Evolutionary conservation across 2,888 invertebrate species (phyloP).

Genomic region (Hoplodrina blanda): DNA sequence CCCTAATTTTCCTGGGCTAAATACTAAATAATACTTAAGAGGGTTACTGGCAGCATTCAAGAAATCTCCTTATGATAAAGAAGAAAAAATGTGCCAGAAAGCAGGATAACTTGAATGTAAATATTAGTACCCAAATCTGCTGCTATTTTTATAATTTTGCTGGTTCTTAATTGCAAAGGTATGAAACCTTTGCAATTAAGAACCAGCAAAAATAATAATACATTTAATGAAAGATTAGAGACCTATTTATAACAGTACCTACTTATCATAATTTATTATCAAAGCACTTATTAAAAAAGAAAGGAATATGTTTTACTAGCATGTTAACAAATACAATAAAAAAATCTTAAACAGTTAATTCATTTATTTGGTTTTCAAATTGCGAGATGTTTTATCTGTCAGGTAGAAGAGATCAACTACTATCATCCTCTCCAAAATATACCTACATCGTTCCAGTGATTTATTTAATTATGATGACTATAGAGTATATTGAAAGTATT

Average conservation of each 20-base stretch:
- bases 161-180: no score
- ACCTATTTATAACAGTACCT: no score
- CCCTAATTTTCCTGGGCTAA: no score
- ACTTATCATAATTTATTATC: no score
- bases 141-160: no score
- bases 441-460: neutral
- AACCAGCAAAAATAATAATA: neutral
- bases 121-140: neutral
- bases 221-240: neutral
- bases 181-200: neutral
- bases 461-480: neutral
- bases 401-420: neutral
- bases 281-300: neutral
- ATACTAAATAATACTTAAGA: no score
- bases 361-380: conserved; percentile 1
- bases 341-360: neutral
- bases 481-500: neutral
- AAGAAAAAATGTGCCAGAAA: no score
- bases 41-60: no score
- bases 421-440: neutral
- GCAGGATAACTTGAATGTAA: neutral
- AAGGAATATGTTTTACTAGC: neutral
- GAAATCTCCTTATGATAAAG: no score
- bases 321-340: neutral
- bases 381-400: neutral